Base-by-base conservation (phyloP, 2,113 vertebrate species). In the Heloderma charlesbogerti region DNA sequence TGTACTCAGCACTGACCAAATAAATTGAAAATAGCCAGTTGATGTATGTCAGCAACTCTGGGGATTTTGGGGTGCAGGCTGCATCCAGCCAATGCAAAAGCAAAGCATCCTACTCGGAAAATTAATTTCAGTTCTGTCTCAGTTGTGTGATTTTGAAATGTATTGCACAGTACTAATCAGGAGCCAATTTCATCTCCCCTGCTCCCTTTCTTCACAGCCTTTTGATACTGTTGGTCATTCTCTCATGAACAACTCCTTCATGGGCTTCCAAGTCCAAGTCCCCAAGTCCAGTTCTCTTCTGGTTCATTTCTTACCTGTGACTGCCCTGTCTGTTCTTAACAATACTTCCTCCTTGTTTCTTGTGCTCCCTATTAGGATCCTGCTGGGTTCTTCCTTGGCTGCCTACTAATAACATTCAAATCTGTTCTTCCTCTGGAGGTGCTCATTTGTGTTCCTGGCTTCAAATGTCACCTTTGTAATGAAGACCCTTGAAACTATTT, bases 151-250 rank as follows among this genome's bases (percentile, higher is more conserved):
- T 40, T 37, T 9, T 40, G 37, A 69, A 90, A 91, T 29, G 0
- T 34, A n/a, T 84, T 94, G 94, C 93, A 75, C 40, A 89, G 5
- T 34, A 57, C 89, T 60, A 4, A 48, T 48, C 37, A 9, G 29
- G 34, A 34, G 90, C 89, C 0, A 25, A 6, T 89, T 85, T 89
- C 3, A 51, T 37, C 3, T 69, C 40, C 12, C 7, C 25, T 84
- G 40, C 29, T 29, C 22, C 75, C 6, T 74, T 74, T 71, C 22
- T 87, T 27, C 48, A 5, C 1, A 43, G 25, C 18, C 34, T 20
- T 16, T 4, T 75, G 16, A 87, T 87, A 60, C 25, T 75, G 31
- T 40, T 60, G 51, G 25, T 27, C 43, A 77, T 13, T 31, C 31
- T 80, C 18, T 88, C 40, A 67, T n/a, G 60, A 69, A 67, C 40